A percentile compares a stretch with the other conserved stretches of the same genome.
Evolutionary conservation across 2,797 vertebrate species (phyloP).

Genomic region (Amazona finschi): DNA sequence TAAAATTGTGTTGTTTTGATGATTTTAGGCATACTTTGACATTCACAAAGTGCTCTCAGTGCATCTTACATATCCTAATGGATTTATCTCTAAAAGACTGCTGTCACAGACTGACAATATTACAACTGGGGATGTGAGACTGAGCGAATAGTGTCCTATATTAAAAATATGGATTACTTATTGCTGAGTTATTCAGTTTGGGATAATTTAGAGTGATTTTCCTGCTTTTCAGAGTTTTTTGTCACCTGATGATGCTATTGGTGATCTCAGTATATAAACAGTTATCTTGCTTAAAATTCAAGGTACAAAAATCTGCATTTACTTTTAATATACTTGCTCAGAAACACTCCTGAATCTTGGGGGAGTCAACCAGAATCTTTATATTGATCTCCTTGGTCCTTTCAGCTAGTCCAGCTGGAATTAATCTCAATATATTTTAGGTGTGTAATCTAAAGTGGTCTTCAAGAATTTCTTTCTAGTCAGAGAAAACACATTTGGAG

Average conservation of each 20-base stretch:
- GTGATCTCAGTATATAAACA: not conserved
- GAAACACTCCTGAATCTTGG: not conserved
- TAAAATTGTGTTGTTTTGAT: not conserved
- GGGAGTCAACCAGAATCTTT: not conserved
- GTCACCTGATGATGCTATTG: not conserved
- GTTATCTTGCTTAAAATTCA: not conserved
- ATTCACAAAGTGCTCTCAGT: not conserved
- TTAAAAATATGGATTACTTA: not conserved
- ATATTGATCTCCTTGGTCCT: not conserved
- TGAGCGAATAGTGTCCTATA: not conserved
- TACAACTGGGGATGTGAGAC: not conserved
- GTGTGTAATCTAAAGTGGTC: not conserved
- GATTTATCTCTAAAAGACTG: not conserved
- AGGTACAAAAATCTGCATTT: not conserved
- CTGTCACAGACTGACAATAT: not conserved
- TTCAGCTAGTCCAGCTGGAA: not conserved
- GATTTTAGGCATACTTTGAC: not conserved
- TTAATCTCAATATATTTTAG: not conserved
- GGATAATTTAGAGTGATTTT: not conserved
- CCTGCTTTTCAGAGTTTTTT: not conserved
- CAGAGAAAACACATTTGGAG: not conserved
- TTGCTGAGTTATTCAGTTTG: not conserved
- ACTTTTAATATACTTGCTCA: not conserved
- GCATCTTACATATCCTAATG: not conserved
- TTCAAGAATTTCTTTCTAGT: not conserved